A percentile compares a stretch with the other conserved stretches of the same genome.
These are phyloP conservation scores for Himalopsyche japonica DNA, from an alignment of 2,888 invertebrate genomes.

Conservation along the genomic window DNA sequence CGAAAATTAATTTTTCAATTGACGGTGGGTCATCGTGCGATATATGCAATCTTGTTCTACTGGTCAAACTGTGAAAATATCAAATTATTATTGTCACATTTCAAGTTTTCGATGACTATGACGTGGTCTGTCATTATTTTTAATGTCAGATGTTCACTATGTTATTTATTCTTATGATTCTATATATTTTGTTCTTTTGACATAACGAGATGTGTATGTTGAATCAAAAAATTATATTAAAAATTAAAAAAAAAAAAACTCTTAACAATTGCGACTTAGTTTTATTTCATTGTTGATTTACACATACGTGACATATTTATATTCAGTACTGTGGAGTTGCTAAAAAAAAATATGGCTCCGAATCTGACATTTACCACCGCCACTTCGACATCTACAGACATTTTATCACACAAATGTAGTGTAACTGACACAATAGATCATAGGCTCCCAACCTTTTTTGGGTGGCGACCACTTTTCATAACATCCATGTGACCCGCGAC, in stretches of 20 bases:
- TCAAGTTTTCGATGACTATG: neutral
- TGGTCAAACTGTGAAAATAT: neutral
- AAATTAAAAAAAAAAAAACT: constrained; percentile 31
- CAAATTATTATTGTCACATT: neutral
- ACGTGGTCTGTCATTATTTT: neutral
- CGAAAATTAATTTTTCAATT: no score
- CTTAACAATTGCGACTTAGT: constrained; percentile 25
- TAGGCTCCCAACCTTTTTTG: no score
- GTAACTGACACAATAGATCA: no score
- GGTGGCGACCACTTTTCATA: no score
- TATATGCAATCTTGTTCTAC: neutral
- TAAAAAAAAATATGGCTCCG: no score
- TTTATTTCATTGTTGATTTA: neutral
- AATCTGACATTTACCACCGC: no score
- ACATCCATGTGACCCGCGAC: no score
- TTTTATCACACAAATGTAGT: no score
- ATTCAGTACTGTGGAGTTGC: no score
- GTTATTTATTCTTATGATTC: constrained; percentile 6
- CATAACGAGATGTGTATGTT: constrained; percentile 4
- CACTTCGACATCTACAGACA: no score
- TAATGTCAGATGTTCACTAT: neutral
- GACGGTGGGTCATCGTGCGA: neutral
- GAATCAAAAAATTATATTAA: constrained; percentile 25
- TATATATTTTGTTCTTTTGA: constrained; percentile 16
- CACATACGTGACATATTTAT: no score